Base-by-base conservation (phyloP, 2,113 vertebrate species). In the Pseudolaguvia tuberculata region DNA sequence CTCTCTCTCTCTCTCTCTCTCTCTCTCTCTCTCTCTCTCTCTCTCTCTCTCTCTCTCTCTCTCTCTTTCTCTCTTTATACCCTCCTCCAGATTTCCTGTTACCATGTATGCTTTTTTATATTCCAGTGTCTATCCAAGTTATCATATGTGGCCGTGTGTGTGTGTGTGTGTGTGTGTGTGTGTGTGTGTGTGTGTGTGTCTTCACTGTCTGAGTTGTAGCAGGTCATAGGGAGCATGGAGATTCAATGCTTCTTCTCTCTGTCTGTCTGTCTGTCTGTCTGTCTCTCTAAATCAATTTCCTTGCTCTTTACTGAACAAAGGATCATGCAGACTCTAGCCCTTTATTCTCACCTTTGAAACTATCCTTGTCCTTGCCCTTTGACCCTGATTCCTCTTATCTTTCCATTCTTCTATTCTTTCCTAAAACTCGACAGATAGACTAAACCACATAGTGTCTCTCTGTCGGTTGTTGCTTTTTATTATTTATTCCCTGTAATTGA, bases 41-140 rank as follows among this genome's bases (percentile, higher is more conserved):
- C 47, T 18, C 42, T 27, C 5, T 1, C 57, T 14, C 67, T 31
- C 39, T 39, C 55, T 47, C 65, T 53, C 50, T 17, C 11, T 1
- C 55, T 29, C 27, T 6, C 52, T 10, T 51, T 25, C n/a, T 20
- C 12, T 27, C 42, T 70, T 70, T 27, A 42, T 11, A 39, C 18
- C 45, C 45, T 48, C 63, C 62, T 66, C 23, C 63, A 50, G 45
- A 45, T 79, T 73, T 78, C 35, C 72, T 72, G 55, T 61, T 53
- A 57, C 17, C 35, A 55, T 73, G 76, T 80, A 70, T 77, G 70
- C 70, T 45, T 21, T 76, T 61, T 56, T n/a, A 45, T 18, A 73
- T 52, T 63, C 69, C 18, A 20, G 17, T 23, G 17, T 72, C 63
- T 25, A 29, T 35, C 5, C 29, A 35, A 21, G 42, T 42, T 21